Percentiles rank a stretch among this genome's conserved stretches.
Evolutionary conservation across 1,140 invertebrate genomes (phyloP).

Genomic region (Periplaneta americana): DNA sequence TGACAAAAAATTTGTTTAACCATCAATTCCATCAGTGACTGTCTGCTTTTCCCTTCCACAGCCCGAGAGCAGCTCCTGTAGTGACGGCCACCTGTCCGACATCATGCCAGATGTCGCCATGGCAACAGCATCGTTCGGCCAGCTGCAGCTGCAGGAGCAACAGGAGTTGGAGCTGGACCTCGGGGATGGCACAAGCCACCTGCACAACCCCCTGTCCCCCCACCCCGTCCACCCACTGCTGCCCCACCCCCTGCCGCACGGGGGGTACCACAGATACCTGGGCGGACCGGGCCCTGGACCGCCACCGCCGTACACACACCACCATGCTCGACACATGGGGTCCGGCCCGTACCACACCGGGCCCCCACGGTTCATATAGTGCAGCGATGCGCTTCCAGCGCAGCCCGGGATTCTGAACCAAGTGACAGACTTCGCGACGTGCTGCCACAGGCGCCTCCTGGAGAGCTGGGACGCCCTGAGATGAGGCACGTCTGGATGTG

Average conservation of each 20-base stretch:
- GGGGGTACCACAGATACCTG: slow-evolving; percentile 13
- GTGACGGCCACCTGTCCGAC: slow-evolving; percentile 67
- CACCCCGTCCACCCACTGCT: background rate
- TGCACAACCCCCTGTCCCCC: background rate
- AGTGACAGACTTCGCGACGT: background rate
- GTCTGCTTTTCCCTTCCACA: slow-evolving; percentile 30
- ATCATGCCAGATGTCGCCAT: slow-evolving; percentile 87
- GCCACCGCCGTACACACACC: slow-evolving; percentile 12
- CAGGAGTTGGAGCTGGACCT: slow-evolving; percentile 61
- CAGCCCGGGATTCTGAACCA: background rate
- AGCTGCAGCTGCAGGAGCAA: slow-evolving; percentile 61
- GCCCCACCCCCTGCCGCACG: background rate
- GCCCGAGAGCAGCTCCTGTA: slow-evolving; percentile 51
- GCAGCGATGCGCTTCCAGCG: background rate
- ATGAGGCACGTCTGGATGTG: background rate
- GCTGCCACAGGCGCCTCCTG: too few relatives aligned
- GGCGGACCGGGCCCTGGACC: slow-evolving; percentile 13
- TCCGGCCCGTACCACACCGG: slow-evolving; percentile 14
- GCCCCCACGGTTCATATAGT: slow-evolving; percentile 17
- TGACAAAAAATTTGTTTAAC: too few relatives aligned
- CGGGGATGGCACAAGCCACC: slow-evolving; percentile 64
- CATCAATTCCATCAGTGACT: too few relatives aligned
- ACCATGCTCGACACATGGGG: background rate
- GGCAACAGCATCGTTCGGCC: slow-evolving; percentile 68
- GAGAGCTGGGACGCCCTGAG: background rate